These are phyloP conservation scores for Linhomoeus sp. DNA, from an alignment of 2,888 invertebrate species.

Conservation along the genomic window DNA sequence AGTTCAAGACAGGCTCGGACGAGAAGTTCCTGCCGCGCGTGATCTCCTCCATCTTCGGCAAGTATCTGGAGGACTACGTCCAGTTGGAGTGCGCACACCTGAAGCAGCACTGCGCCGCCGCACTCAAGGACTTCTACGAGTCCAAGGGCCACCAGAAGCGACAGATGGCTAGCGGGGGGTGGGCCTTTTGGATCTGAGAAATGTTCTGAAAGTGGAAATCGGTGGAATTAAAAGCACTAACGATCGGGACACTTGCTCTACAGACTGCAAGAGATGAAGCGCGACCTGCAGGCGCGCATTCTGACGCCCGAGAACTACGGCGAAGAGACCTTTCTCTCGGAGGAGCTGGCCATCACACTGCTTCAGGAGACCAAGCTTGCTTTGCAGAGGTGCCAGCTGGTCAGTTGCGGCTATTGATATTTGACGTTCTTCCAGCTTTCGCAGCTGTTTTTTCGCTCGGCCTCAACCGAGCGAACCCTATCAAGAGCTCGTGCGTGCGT, in stretches of 20 bases:
- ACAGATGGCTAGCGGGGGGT: conserved; percentile 63
- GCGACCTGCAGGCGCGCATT: conserved; percentile 80
- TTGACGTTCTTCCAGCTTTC: not conserved
- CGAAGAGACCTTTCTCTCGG: conserved; percentile 86
- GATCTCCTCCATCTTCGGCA: conserved; percentile 56
- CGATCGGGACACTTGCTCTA: too few species aligned
- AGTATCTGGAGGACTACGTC: conserved; percentile 48
- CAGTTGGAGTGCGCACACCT: conserved; percentile 50
- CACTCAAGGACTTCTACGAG: conserved; percentile 66
- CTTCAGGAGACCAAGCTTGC: conserved; percentile 65
- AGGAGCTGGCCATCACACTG: conserved; percentile 72
- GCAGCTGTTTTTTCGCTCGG: not conserved
- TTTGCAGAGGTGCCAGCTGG: conserved; percentile 62
- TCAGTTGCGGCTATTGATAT: conserved; percentile 34
- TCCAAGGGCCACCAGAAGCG: conserved; percentile 85
- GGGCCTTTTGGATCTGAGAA: too few species aligned
- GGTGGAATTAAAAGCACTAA: too few species aligned
- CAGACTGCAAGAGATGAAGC: conserved; percentile 69
- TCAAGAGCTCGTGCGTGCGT: too few species aligned
- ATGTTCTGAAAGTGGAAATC: too few species aligned
- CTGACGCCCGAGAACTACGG: conserved; percentile 86
- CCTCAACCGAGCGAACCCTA: too few species aligned
- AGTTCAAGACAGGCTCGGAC: conserved; percentile 57
- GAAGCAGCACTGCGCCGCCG: conserved; percentile 50
- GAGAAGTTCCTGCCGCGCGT: conserved; percentile 54